Base-by-base conservation (phyloP, 2,797 vertebrate genomes). In the Danio choprae region DNA sequence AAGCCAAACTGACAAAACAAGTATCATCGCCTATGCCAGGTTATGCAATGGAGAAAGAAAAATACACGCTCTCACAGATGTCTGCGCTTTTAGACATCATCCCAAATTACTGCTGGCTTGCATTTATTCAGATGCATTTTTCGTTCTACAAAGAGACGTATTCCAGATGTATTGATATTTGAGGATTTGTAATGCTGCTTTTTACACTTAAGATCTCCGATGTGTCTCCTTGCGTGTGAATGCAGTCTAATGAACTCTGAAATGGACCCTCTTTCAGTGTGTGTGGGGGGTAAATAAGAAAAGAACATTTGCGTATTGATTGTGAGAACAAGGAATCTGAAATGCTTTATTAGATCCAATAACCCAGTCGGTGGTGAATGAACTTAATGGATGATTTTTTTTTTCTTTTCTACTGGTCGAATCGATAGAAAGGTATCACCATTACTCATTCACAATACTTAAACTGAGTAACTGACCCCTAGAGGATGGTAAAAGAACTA, bases 141-240 rank as follows among this genome's bases (percentile, higher is more conserved):
- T 79, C 44, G 8, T 79, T 79, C 46, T 18, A 71, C 77, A 71
- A 79, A 41, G 44, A 71, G 67, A 60, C 77, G 18, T 58, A 62
- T 79, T 71, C 62, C 20, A 79, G 67, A 79, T 79, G 38, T 71
- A 79, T 79, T 62, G 67, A 79, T 79, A 40, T 62, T 51, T 50
- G 56, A 70, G 56, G 44, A 70, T 79, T 79, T 79, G 67, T 53
- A 50, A 50, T 59, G 64, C 55, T 0, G 4, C 29, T 20, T 22
- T 64, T 55, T 22, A 16, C 36, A 18, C 16, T 44, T 20, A n/a
- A 59, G 41, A 74, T 55, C 50, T 50, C 22, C n/a, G 6, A 6
- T 41, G 68, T 55, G 70, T 78, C 4, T 78, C 12, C 29, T 29
- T 56, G 18, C 50, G 74, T 43, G 62, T 64, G 22, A 64, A 41